phyloP scores from a whole-genome alignment of 2,797 vertebrate genomes.

The Crenichthys baileyi region DNA sequence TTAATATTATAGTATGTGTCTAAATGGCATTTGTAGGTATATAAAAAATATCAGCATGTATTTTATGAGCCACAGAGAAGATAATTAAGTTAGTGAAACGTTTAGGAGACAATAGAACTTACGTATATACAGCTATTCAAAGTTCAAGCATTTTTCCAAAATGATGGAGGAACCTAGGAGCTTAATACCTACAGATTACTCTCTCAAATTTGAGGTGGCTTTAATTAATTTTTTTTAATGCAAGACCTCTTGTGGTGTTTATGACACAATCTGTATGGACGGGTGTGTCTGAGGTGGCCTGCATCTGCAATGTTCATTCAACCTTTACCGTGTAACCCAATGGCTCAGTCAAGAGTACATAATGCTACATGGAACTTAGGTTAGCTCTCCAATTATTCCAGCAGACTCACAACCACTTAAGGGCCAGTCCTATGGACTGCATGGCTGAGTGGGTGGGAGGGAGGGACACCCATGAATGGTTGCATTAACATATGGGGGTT shows the following conservation, averaged over 20 bases:
- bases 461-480: not conserved
- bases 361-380: slow-evolving; percentile 19
- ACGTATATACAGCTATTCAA: not conserved
- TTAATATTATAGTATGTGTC: no score
- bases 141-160: not conserved
- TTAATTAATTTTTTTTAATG: slow-evolving; percentile 10
- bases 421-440: slow-evolving; percentile 14
- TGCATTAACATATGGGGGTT: no score
- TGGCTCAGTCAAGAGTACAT: slow-evolving; percentile 41
- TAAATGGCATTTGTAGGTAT: no score
- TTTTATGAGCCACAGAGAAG: no score
- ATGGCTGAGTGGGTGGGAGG: not conserved
- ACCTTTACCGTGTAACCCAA: slow-evolving; percentile 17
- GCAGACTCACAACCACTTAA: slow-evolving; percentile 21
- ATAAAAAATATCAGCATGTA: no score
- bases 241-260: not conserved
- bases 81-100: no score
- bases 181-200: no score
- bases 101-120: not conserved
- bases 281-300: slow-evolving; percentile 21
- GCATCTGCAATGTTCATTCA: slow-evolving; percentile 37
- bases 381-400: slow-evolving; percentile 32
- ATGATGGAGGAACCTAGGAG: no score
- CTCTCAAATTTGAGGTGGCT: no score
- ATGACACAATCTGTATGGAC: slow-evolving; percentile 2